Evolutionary conservation across 2,113 vertebrate species (phyloP).

Genomic region (Erpornis zantholeuca): DNA sequence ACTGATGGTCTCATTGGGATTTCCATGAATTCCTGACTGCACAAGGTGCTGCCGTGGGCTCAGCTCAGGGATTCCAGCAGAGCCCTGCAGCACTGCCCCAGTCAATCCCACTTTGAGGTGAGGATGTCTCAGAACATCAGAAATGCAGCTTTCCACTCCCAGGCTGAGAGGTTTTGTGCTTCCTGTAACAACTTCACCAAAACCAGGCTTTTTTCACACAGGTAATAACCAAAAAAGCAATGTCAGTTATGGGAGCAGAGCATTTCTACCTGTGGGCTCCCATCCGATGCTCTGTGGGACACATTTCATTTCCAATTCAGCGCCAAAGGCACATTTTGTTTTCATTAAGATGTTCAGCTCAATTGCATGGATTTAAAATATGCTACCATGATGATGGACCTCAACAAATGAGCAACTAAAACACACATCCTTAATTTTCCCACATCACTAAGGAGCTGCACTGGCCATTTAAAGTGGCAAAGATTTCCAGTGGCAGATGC

Average conservation of each 20-base stretch:
- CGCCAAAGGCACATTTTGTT: background rate
- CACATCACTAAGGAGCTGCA: background rate
- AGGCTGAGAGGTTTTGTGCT: background rate
- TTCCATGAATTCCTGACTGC: background rate
- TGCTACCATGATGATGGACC: background rate
- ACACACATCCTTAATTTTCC: background rate
- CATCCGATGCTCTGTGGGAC: background rate
- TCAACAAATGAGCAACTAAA: background rate
- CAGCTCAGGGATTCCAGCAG: background rate
- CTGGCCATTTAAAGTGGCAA: background rate
- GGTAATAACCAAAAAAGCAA: background rate
- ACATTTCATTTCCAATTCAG: background rate
- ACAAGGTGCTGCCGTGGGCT: accelerated
- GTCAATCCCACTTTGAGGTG: accelerated
- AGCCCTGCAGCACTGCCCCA: background rate
- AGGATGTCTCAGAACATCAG: background rate
- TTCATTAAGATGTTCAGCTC: background rate
- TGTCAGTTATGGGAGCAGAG: background rate
- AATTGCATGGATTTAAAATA: background rate
- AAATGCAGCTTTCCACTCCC: background rate
- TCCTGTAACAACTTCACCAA: background rate
- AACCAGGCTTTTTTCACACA: background rate
- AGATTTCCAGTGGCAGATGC: background rate
- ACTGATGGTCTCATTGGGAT: background rate
- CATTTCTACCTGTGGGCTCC: background rate